phyloP scores from a whole-genome alignment of 1,140 invertebrate genomes.

The Drosophila athabasca region DNA sequence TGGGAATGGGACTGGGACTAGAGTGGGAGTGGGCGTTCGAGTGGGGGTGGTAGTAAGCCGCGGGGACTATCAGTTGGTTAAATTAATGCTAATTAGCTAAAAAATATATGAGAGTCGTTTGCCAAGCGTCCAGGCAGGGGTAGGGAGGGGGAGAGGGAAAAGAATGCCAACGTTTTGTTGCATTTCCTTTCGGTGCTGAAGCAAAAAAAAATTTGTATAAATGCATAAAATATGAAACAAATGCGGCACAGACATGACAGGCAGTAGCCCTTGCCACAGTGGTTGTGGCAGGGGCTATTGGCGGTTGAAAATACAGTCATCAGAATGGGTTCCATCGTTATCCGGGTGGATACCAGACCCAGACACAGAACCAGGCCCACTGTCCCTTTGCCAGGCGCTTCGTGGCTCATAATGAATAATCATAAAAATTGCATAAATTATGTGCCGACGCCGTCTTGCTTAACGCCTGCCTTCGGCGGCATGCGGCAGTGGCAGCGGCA shows the following conservation, averaged over 20 bases:
- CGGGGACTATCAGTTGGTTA: constrained; percentile 77
- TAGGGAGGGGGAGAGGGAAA: constrained; percentile 1
- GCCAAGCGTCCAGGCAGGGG: neutral
- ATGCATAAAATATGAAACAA: constrained; percentile 76
- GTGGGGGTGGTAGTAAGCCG: constrained; percentile 30
- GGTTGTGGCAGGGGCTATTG: constrained; percentile 2
- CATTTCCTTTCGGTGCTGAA: constrained; percentile 50
- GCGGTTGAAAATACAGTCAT: too few species aligned
- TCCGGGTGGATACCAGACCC: too few species aligned
- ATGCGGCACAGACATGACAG: constrained; percentile 61
- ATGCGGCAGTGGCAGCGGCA: constrained; percentile 9
- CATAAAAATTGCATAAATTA: constrained; percentile 82
- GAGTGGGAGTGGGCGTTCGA: neutral
- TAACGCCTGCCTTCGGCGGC: constrained; percentile 71
- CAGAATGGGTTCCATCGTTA: too few species aligned
- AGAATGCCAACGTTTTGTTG: constrained; percentile 64
- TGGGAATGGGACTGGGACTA: constrained; percentile 5
- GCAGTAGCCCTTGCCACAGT: constrained; percentile 37
- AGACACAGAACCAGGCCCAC: constrained; percentile 20
- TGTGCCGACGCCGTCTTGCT: constrained; percentile 77
- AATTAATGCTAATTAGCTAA: constrained; percentile 83
- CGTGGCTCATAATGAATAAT: constrained; percentile 76
- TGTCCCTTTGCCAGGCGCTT: constrained; percentile 35
- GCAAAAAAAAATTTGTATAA: constrained; percentile 39
- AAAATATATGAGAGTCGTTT: constrained; percentile 72